phyloP scores from a whole-genome alignment of 2,797 vertebrate species.

The Enteromius paludinosus region DNA sequence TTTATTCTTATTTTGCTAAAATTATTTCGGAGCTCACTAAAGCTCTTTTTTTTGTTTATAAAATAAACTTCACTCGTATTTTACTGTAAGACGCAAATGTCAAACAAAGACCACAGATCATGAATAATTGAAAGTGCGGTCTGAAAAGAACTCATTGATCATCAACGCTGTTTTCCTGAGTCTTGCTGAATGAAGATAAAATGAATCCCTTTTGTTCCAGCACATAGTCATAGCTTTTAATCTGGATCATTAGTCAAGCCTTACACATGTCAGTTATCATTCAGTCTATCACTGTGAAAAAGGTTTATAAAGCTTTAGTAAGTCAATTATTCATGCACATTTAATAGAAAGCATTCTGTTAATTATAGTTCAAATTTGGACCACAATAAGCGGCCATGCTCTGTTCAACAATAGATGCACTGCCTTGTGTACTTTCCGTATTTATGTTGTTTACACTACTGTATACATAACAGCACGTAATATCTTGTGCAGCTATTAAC shows the following conservation, averaged over 20 bases:
- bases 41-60: constrained; percentile 33
- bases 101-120: constrained; percentile 24
- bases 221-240: not conserved
- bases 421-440: constrained; percentile 55
- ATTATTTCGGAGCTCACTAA: constrained; percentile 31
- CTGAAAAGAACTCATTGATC: constrained; percentile 2
- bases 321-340: constrained; percentile 63
- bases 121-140: constrained; percentile 40
- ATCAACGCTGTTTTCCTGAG: constrained; percentile 31
- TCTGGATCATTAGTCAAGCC: not conserved
- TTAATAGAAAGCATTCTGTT: constrained; percentile 68
- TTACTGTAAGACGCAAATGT: constrained; percentile 4
- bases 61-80: not conserved
- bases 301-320: constrained; percentile 56
- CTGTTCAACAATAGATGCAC: constrained; percentile 52
- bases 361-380: constrained; percentile 48
- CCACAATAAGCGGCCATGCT: constrained; percentile 58
- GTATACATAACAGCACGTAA: constrained; percentile 60
- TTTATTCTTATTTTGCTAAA: constrained; percentile 30
- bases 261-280: not conserved
- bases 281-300: constrained; percentile 36
- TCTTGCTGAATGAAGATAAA: not conserved
- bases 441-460: constrained; percentile 70
- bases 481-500: constrained; percentile 56
- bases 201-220: not conserved